phyloP scores from a whole-genome alignment of 64 coral and sea anemone species.

The Pocillopora damicornis region DNA sequence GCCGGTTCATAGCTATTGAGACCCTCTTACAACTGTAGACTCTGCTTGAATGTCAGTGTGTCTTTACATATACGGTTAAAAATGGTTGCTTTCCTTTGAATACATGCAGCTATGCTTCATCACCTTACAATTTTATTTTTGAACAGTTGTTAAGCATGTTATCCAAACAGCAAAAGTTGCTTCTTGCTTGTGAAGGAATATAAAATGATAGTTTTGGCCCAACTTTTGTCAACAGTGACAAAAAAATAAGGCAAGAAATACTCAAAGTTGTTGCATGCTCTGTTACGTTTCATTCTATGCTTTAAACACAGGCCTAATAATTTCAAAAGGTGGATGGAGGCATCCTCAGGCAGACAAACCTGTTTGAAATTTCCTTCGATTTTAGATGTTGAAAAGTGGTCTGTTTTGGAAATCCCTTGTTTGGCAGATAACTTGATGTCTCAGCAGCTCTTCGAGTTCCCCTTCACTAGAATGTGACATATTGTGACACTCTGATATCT shows the following conservation, averaged over 20 bases:
- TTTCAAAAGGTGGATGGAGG: neutral
- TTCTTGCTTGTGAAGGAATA: too few species aligned
- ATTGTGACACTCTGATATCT: neutral
- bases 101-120: too few species aligned
- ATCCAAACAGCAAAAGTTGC: too few species aligned
- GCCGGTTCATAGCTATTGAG: too few species aligned
- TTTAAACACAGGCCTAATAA: slow-evolving; percentile 13
- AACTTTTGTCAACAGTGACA: too few species aligned
- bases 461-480: slow-evolving; percentile 24
- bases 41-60: too few species aligned
- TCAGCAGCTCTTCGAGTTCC: slow-evolving; percentile 5
- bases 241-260: neutral
- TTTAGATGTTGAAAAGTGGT: slow-evolving; percentile 24
- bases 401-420: slow-evolving; percentile 18
- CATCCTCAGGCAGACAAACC: slow-evolving; percentile 17
- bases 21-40: too few species aligned
- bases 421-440: slow-evolving; percentile 3
- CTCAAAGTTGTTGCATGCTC: neutral
- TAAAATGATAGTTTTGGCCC: too few species aligned
- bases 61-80: too few species aligned
- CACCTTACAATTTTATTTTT: too few species aligned
- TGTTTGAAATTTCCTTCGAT: slow-evolving; percentile 7
- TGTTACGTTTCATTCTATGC: slow-evolving; percentile 10
- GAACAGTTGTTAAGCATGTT: too few species aligned
- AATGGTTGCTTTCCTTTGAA: too few species aligned